A percentile compares a stretch with the other conserved stretches of the same genome.
Evolutionary conservation across 1,140 invertebrate genomes (phyloP).

Genomic region (Dreissena rostriformis): DNA sequence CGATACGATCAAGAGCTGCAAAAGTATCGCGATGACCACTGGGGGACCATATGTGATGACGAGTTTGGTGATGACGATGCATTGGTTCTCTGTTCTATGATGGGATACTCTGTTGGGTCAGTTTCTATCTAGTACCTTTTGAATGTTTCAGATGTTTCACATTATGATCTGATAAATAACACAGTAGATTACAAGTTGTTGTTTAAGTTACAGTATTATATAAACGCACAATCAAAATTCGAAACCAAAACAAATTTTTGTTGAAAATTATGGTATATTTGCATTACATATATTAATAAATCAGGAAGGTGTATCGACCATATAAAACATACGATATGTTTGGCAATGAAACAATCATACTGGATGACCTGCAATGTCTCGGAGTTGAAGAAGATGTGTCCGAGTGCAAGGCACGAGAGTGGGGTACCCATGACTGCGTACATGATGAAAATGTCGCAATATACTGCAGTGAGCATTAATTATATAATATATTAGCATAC

Average conservation of each 20-base stretch:
- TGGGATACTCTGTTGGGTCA: constrained; percentile 42
- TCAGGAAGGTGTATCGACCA: no score
- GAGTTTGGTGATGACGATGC: constrained; percentile 54
- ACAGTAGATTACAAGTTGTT: no score
- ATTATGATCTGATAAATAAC: no score
- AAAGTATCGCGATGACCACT: constrained; percentile 3
- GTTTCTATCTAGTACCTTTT: background rate
- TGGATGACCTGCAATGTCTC: background rate
- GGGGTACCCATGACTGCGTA: background rate
- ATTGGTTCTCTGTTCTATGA: constrained; percentile 57
- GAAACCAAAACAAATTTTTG: no score
- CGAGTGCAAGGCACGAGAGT: background rate
- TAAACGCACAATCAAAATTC: no score
- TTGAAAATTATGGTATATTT: no score
- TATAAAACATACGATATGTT: background rate
- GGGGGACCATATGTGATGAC: constrained; percentile 65
- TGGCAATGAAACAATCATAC: constrained; percentile 57
- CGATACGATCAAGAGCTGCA: background rate
- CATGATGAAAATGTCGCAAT: constrained; percentile 6
- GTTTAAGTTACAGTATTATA: no score
- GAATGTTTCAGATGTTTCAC: no score
- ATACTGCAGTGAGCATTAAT: background rate
- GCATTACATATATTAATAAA: no score
- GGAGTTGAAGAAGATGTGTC: constrained; percentile 11
- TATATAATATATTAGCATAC: no score